A percentile compares a stretch with the other conserved stretches of the same genome.
These are phyloP conservation scores for Hoplodrina ambigua DNA, from an alignment of 2,888 invertebrate species.

Conservation along the genomic window DNA sequence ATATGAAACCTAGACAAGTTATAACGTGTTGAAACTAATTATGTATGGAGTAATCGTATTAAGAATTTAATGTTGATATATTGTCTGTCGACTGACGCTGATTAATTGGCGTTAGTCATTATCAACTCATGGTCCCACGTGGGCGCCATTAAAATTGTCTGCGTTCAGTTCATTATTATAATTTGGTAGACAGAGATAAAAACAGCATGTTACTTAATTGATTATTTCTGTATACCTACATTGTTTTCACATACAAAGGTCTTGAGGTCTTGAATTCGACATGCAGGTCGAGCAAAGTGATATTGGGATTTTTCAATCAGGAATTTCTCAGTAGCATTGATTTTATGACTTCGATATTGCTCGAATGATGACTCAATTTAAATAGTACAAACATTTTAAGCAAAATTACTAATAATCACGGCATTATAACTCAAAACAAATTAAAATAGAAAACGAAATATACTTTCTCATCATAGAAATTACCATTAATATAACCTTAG, in stretches of 20 bases:
- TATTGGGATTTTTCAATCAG: too few relatives aligned
- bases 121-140: slow-evolving; percentile 46
- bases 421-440: slow-evolving; percentile 11
- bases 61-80: slow-evolving; percentile 56
- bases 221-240: not conserved
- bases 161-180: slow-evolving; percentile 43
- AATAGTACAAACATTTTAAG: not conserved
- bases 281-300: too few relatives aligned
- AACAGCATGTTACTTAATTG: slow-evolving; percentile 14
- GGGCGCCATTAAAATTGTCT: slow-evolving; percentile 55
- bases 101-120: slow-evolving; percentile 58
- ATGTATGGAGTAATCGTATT: slow-evolving; percentile 46
- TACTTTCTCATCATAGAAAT: slow-evolving; percentile 34
- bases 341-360: too few relatives aligned
- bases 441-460: slow-evolving; percentile 17
- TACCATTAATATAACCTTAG: slow-evolving; percentile 19
- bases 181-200: slow-evolving; percentile 23
- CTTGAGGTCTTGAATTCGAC: too few relatives aligned
- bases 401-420: slow-evolving; percentile 19
- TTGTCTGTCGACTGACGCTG: slow-evolving; percentile 55
- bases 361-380: not conserved
- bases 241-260: too few relatives aligned
- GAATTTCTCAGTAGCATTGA: too few relatives aligned
- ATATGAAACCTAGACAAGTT: slow-evolving; percentile 41
- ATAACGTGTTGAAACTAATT: slow-evolving; percentile 56